Base-by-base conservation (phyloP, 2,797 vertebrate species). In the Hemitrygon akajei region DNA sequence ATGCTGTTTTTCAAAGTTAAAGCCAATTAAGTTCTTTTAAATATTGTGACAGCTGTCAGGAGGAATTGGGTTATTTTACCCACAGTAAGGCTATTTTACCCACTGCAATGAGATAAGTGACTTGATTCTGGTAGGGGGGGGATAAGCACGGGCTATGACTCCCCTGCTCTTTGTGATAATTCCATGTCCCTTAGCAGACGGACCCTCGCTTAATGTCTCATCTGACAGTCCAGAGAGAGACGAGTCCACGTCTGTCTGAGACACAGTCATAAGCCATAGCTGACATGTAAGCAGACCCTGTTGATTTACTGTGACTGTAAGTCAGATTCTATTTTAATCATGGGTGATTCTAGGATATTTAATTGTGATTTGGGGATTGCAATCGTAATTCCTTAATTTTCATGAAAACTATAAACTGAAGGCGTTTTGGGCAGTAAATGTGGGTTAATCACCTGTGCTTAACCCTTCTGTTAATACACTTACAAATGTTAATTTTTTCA, bases 371-470 rank as follows among this genome's bases (percentile, higher is more conserved):
- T 89, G 63, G 86, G 86, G 86, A 89, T 89, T 89, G n/a, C n/a
- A 18, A 22, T 37, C 18, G 4, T 89, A 89, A 89, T 89, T 69
- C 86, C 63, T 89, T 89, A 37, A 89, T 89, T 89, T 89, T 18
- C 60, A 66, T 89, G 63, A 89, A 89, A 89, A 89, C 63, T 89
- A 22, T 69, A 89, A 89, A 89, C 86, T 89, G 25, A 69, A 89
- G 86, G 86, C 86, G 63, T 69, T 89, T 89, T 89, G 63, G 60
- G n/a, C 86, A 89, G 63, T 69, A 69, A 89, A 89, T 66, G 86
- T 89, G 86, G 86, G 86, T 89, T 89, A 89, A 89, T 89, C 86
- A 89, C 22, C 86, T 69, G 18, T 37, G 47, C 86, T 89, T 89
- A 89, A 66, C 63, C 4, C 16, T 89, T n/a, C 63, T 7, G 66